Base-by-base conservation (phyloP, 2,113 vertebrate species). In the Nannobrachium achirus region DNA sequence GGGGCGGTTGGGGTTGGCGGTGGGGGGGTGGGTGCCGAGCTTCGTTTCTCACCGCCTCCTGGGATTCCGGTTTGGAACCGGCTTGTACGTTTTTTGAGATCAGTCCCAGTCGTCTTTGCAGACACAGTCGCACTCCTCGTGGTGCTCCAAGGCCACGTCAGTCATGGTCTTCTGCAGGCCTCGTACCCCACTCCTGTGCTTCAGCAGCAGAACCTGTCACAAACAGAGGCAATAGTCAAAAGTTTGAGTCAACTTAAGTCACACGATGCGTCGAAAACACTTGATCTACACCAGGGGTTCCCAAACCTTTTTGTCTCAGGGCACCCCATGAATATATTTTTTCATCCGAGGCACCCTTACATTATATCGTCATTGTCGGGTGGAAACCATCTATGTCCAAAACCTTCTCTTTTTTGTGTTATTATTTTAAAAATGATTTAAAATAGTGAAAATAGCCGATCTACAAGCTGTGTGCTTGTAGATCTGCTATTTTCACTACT, bases 91-190 rank as follows among this genome's bases (percentile, higher is more conserved):
- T 67, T 79, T n/a, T 50, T 14, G 56, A 58, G 80, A 94, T 91
- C 93, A 96, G 90, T 94, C 94, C 2, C 82, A 80, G 91, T 92
- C 94, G 57, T 96, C 95, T 90, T 92, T 94, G 85, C 98, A 99
- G 74, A 94, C 91, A 79, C 98, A 99, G 91, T 92, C 89, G 76
- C 98, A 99, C 79, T 97, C 96, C 75, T 98, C 96, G 0, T 99
- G 98, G 83, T 99, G 97, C 81, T 99, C 98, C 92, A 99, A 83
- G 60, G 92, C 83, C 66, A 99, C 95, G 10, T 99, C 97, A 0
- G 95, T 95, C 89, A 99, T 86, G 6, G 95, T 94, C 86, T 98
- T 98, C 84, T 97, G 96, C 74, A 98, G 76, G 40, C 95, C 95
- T 33, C 91, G 89, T 48, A 90, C 88, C 5, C 96, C 96, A 2